Evolutionary conservation across 2,888 invertebrate species (phyloP).

Genomic region (Cheilosia grossa): DNA sequence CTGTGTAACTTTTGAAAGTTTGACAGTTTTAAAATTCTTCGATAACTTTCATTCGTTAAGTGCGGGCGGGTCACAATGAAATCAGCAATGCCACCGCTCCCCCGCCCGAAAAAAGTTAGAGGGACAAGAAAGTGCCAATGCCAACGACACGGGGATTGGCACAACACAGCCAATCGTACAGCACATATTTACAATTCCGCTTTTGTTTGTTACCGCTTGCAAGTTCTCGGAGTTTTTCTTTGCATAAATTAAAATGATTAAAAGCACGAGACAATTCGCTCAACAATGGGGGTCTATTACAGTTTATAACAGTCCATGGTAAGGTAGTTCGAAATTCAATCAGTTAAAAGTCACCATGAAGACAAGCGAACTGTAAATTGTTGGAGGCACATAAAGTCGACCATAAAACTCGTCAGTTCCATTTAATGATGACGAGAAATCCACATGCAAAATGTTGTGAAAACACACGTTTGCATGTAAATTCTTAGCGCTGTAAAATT

Average conservation of each 20-base stretch:
- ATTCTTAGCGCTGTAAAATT: no score
- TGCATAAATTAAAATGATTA: neutral
- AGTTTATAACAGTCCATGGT: neutral
- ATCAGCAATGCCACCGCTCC: neutral
- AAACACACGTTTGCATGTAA: no score
- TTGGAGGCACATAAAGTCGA: no score
- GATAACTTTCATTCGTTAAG: constrained; percentile 14
- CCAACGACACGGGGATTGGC: neutral
- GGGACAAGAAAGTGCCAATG: neutral
- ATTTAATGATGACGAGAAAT: no score
- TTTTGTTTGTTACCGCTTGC: neutral
- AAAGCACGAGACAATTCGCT: neutral
- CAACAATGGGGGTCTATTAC: neutral
- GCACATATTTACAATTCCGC: neutral
- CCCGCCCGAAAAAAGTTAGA: neutral
- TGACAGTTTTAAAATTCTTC: constrained; percentile 33
- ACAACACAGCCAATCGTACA: neutral
- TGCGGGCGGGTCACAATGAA: constrained; percentile 2
- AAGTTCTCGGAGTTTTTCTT: neutral
- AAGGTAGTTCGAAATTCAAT: neutral
- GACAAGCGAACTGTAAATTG: no score
- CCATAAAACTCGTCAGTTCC: no score
- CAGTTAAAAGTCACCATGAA: neutral
- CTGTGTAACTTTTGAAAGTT: constrained; percentile 25
- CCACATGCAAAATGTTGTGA: no score